These are phyloP conservation scores for Rhagium mordax DNA, from an alignment of 2,888 invertebrate genomes.

Conservation along the genomic window DNA sequence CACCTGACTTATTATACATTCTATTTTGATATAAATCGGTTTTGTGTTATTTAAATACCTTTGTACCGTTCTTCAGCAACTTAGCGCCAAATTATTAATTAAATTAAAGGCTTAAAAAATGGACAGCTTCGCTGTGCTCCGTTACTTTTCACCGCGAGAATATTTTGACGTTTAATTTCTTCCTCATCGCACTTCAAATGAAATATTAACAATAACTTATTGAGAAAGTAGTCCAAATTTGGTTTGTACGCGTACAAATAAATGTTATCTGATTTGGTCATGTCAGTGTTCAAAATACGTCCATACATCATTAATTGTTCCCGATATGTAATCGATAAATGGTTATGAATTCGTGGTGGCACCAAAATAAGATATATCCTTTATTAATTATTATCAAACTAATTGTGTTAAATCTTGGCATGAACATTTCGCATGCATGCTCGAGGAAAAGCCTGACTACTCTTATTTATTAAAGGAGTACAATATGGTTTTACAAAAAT, in stretches of 20 bases:
- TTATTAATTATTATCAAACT: slow-evolving; percentile 47
- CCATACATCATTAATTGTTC: slow-evolving; percentile 52
- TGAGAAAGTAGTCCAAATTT: slow-evolving; percentile 45
- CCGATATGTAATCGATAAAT: slow-evolving; percentile 48
- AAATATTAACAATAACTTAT: slow-evolving; percentile 46
- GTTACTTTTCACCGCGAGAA: background rate
- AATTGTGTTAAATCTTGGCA: slow-evolving; percentile 35
- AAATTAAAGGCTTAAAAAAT: no score
- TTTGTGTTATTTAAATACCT: no score
- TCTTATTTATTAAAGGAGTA: no score
- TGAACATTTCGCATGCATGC: background rate
- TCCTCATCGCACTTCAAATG: slow-evolving; percentile 21
- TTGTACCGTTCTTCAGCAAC: no score
- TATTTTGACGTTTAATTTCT: background rate
- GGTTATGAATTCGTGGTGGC: slow-evolving; percentile 30
- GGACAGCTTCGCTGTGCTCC: no score
- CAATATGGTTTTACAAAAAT: no score
- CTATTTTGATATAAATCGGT: no score
- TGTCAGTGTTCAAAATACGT: slow-evolving; percentile 41
- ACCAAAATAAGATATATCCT: slow-evolving; percentile 28
- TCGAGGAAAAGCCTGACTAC: no score
- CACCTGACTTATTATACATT: no score
- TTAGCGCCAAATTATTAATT: no score
- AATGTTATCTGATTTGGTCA: slow-evolving; percentile 47
- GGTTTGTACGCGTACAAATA: slow-evolving; percentile 31